phyloP scores from a whole-genome alignment of 1,140 invertebrate species.

The Drosophila bocki region DNA sequence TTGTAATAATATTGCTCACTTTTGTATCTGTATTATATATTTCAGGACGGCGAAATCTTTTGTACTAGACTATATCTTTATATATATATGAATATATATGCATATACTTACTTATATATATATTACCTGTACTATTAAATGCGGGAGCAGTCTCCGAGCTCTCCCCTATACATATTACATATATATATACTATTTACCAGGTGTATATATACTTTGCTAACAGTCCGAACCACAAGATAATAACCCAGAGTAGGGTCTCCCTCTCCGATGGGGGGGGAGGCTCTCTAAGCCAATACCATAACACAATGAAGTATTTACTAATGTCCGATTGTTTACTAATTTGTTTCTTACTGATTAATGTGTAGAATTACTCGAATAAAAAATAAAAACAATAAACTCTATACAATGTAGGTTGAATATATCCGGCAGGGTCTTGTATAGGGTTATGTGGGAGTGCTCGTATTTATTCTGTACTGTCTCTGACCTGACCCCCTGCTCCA shows the following conservation, averaged over 20 bases:
- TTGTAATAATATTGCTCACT: slow-evolving; percentile 83
- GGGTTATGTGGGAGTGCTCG: slow-evolving; percentile 7
- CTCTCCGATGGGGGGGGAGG: slow-evolving; percentile 29
- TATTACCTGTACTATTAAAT: slow-evolving; percentile 58
- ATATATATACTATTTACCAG: slow-evolving; percentile 52
- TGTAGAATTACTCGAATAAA: slow-evolving; percentile 48
- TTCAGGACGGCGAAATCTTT: slow-evolving; percentile 87
- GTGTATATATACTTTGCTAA: slow-evolving; percentile 59
- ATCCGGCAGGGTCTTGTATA: slow-evolving; percentile 23
- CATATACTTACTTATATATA: slow-evolving; percentile 44
- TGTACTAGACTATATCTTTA: slow-evolving; percentile 86
- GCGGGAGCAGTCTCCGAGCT: slow-evolving; percentile 34
- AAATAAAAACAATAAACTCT: slow-evolving; percentile 43
- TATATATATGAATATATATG: slow-evolving; percentile 48
- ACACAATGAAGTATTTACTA: slow-evolving; percentile 58
- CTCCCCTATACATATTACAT: slow-evolving; percentile 26
- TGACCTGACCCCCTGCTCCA: slow-evolving; percentile 19
- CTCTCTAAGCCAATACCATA: slow-evolving; percentile 32
- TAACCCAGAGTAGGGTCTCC: slow-evolving; percentile 27
- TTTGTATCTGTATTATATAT: slow-evolving; percentile 86
- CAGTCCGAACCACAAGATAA: slow-evolving; percentile 53
- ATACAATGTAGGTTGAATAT: slow-evolving; percentile 36
- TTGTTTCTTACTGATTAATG: slow-evolving; percentile 61
- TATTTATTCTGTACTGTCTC: slow-evolving; percentile 22
- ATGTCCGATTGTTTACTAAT: slow-evolving; percentile 72